Evolutionary conservation across 2,113 vertebrate species (phyloP).

Genomic region (Chlorodrepanis virens): DNA sequence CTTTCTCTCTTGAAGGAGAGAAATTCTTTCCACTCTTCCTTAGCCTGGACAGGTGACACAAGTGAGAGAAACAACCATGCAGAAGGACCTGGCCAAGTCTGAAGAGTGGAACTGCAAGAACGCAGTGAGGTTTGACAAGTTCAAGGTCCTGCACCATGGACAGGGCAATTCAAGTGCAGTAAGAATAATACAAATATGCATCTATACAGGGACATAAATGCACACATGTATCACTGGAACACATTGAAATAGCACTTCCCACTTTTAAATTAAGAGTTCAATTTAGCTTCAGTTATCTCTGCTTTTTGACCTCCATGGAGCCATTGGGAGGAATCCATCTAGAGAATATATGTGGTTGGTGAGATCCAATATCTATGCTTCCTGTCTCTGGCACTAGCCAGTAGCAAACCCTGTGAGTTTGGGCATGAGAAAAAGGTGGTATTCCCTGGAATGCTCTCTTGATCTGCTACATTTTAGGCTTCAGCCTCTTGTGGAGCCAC

Average conservation of each 20-base stretch:
- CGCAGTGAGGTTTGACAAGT: too few species aligned
- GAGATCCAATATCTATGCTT: background rate
- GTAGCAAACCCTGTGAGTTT: background rate
- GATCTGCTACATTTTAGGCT: background rate
- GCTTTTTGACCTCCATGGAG: background rate
- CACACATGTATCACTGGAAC: background rate
- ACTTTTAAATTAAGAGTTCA: background rate
- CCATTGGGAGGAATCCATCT: background rate
- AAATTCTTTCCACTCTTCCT: background rate
- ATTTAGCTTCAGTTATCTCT: background rate
- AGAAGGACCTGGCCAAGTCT: background rate
- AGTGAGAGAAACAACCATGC: background rate
- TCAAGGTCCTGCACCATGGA: background rate
- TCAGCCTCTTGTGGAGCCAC: background rate
- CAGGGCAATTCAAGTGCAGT: background rate
- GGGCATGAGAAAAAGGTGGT: accelerated
- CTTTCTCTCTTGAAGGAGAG: too few species aligned
- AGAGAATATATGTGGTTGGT: background rate
- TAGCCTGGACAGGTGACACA: background rate
- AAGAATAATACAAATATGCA: background rate
- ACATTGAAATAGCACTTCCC: background rate
- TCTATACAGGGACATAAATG: background rate
- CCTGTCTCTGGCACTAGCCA: background rate
- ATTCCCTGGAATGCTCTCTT: background rate
- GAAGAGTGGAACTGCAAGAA: background rate